Conservation (phyloP, 2,888 invertebrate genomes). For the Elegia similella region DNA sequence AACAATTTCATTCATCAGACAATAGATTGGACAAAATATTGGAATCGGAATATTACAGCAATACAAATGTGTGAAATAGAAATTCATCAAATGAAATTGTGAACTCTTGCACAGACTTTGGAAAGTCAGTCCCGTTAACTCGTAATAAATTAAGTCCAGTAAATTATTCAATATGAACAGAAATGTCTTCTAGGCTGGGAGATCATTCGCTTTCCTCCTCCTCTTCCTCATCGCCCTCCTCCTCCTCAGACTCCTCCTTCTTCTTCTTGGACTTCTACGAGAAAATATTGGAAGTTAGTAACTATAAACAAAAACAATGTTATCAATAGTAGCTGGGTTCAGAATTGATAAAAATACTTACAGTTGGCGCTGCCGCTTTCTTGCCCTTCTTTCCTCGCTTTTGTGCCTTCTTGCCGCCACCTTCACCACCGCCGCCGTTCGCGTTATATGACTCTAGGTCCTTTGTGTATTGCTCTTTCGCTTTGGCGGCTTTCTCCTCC, state of each 20-base stretch:
- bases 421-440: conserved; percentile 85
- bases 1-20: conserved; percentile 57
- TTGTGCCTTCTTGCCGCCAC: conserved; percentile 76
- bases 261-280: conserved; percentile 77
- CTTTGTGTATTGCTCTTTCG: conserved; percentile 93
- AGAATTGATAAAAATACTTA: conserved; percentile 41
- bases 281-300: conserved; percentile 12
- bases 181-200: conserved; percentile 63
- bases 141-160: conserved; percentile 81
- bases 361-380: conserved; percentile 68
- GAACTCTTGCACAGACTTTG: conserved; percentile 64
- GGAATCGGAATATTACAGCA: conserved; percentile 12
- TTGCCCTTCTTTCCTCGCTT: conserved; percentile 82
- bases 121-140: conserved; percentile 78
- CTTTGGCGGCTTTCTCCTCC: conserved; percentile 93
- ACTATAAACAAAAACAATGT: neutral
- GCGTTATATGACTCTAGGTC: conserved; percentile 95
- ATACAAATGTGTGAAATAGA: conserved; percentile 20
- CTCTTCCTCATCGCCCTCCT: conserved; percentile 83
- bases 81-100: conserved; percentile 25
- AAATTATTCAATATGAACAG: conserved; percentile 81
- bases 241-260: conserved; percentile 85
- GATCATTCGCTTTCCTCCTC: conserved; percentile 86
- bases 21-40: neutral
- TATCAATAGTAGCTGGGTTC: neutral